phyloP scores from a whole-genome alignment of 1,140 invertebrate species.

The Hycleus cichorii region DNA sequence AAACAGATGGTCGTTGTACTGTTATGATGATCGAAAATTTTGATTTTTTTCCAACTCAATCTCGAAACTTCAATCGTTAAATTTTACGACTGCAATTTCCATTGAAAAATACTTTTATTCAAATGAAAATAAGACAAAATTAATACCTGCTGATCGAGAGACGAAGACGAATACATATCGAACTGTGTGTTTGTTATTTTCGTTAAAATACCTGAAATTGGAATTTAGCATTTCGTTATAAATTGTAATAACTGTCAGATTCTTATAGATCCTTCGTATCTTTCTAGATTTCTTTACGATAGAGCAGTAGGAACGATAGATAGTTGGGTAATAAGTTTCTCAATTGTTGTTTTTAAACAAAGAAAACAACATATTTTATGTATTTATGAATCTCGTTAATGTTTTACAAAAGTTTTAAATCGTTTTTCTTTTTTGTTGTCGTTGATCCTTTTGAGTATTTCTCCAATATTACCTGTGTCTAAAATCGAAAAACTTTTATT shows the following conservation, averaged over 20 bases:
- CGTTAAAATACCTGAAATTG: neutral
- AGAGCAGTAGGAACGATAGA: slow-evolving; percentile 17
- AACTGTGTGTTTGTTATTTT: too few relatives aligned
- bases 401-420: slow-evolving; percentile 20
- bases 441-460: neutral
- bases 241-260: slow-evolving; percentile 21
- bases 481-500: slow-evolving; percentile 7
- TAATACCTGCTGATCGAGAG: too few relatives aligned
- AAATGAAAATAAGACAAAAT: too few relatives aligned
- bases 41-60: too few relatives aligned
- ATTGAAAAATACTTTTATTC: too few relatives aligned
- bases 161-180: too few relatives aligned
- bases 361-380: slow-evolving; percentile 28
- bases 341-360: slow-evolving; percentile 17
- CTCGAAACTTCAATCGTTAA: too few relatives aligned
- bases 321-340: slow-evolving; percentile 16
- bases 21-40: too few relatives aligned
- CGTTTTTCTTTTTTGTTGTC: slow-evolving; percentile 21
- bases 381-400: slow-evolving; percentile 23
- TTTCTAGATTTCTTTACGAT: neutral
- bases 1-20: too few relatives aligned
- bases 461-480: too few relatives aligned
- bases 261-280: too few relatives aligned
- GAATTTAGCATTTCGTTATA: slow-evolving; percentile 18
- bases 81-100: too few relatives aligned